Base-by-base conservation (phyloP, 2,797 vertebrate species). In the Philypnodon macrostomus region DNA sequence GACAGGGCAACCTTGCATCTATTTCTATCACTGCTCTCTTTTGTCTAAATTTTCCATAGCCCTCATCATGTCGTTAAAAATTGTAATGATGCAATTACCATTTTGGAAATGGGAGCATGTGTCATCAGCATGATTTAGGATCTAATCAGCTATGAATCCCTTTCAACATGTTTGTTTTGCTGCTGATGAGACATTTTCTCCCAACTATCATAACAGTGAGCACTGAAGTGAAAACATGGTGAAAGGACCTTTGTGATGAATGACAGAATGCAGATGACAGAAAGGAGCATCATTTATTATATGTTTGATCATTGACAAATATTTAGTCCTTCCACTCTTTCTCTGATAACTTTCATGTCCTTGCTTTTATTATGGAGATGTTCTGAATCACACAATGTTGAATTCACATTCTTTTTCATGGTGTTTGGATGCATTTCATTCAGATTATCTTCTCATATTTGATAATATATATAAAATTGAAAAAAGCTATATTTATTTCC, bases 41-140 rank as follows among this genome's bases (percentile, higher is more conserved):
- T 44, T 68, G 45, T 27, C 32, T 41, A 65, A 70, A 75, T 73
- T 57, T 68, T 72, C 45, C 56, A 67, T 73, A 66, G 58, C 42
- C 50, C 35, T 42, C 24, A 63, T 40, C 21, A 47, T 48, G 44
- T 69, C 36, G 40, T 56, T 61, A 36, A 46, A 62, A 75, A 70
- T 71, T 73, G 18, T 65, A 74, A 70, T 65, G 45, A 30, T 1
- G 29, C 59, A 36, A 59, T 83, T 80, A 73, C 58, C 62, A 75
- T 77, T 81, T 67, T 40, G 41, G 30, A 40, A 70, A 69, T 57
- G 39, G 30, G 40, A 50, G 42, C 32, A 34, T 55, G 19, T 66
- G 53, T 53, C 69, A 64, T 55, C 29, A 50, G 63, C 52, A 30
- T 18, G 32, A 63, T 75, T 74, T 62, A 56, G 47, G 13, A 34